These are phyloP conservation scores for Machaerirhynchus nigripectus DNA, from an alignment of 2,113 vertebrate genomes.

Conservation along the genomic window DNA sequence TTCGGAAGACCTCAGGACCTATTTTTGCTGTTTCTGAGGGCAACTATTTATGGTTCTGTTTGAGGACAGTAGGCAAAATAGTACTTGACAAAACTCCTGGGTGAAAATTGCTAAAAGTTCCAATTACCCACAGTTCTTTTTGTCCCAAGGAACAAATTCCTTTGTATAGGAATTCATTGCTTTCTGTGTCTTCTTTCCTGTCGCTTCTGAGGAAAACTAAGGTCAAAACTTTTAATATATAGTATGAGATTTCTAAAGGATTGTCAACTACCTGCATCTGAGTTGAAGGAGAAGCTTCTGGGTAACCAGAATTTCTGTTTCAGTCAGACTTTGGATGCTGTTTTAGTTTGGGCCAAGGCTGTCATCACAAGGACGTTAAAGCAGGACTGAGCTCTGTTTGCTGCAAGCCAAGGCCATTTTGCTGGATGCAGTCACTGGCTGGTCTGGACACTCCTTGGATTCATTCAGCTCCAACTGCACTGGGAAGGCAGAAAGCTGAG, in stretches of 20 bases:
- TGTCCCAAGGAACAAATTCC: neutral
- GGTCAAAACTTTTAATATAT: neutral
- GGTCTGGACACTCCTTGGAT: neutral
- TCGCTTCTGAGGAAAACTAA: neutral
- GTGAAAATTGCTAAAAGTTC: neutral
- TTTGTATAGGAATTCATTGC: neutral
- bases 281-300: neutral
- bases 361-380: accelerated
- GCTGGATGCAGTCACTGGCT: neutral
- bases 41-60: neutral
- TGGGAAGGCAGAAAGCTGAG: neutral
- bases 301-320: neutral
- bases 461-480: neutral
- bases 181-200: neutral
- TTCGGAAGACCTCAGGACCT: neutral
- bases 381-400: neutral
- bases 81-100: neutral
- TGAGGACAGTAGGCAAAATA: neutral
- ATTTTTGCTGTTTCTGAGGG: neutral
- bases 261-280: neutral
- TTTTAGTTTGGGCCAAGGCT: neutral
- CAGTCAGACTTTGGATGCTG: neutral
- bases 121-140: neutral
- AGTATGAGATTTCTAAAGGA: neutral
- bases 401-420: neutral